Evolutionary conservation across 2,888 invertebrate species (phyloP), one percentile per base, ranked within the genome.

Genomic region (Cryptus armator): DNA sequence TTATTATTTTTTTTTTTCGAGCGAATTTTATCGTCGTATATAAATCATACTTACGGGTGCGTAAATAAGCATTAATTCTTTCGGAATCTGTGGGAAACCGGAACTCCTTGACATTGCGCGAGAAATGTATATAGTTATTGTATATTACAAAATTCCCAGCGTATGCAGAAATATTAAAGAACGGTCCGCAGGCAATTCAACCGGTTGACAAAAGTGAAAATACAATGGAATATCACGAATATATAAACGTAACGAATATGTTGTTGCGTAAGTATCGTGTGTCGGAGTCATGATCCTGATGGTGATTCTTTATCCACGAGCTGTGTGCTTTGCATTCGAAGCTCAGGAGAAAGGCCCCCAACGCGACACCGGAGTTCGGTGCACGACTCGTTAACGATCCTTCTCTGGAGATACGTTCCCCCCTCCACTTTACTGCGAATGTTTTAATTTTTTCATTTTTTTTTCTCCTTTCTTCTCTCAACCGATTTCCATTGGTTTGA

Each of bases 281-380:
- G 37, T 32, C 64, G 37, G 53, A 67, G 59, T 79, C 82, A 66
- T 79, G 82, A 82, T 76, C 75, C 82, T 59, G 82, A 79, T 79
- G 82, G 37, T 71, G 71, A 77, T 77, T 82, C 82, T 76, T 82
- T 51, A 66, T 71, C 37, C 46, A 46, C 51, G 74, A 9, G 16
- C 43, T 66, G 76, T 66, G 37, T 71, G 83, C 81, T 74, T 83
- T 78, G 83, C 74, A 81, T 81, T 86, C 81, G 74, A 81, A 81
- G 76, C 77, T 84, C 77, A n/a, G 68, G 86, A 83, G 86, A 86
- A 86, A 86, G 86, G 76, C 78, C 56, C 71, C 56, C 71, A 66
- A 19, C 19, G 44, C 56, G 48, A 14, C 44, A 48, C 4, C 16
- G 37, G 6, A 14, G 48, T 46, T 12, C 16, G 70, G 43, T 46